phyloP scores from a whole-genome alignment of 1,140 invertebrate species.

The Rhagoletis zephyria region DNA sequence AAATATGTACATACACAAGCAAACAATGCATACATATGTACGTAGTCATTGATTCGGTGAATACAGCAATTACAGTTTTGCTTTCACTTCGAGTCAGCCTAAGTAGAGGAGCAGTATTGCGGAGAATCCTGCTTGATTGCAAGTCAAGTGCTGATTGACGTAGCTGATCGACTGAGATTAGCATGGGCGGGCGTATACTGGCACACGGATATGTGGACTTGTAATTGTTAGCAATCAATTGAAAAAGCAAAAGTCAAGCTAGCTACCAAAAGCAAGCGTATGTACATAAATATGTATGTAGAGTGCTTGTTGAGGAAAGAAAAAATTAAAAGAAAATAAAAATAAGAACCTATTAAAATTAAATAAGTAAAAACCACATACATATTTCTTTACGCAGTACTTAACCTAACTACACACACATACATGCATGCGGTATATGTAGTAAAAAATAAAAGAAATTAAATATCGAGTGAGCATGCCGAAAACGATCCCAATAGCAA shows the following conservation, averaged over 20 bases:
- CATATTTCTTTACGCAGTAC: too few relatives aligned
- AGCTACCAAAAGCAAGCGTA: too few relatives aligned
- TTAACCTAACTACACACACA: too few relatives aligned
- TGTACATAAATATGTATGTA: neutral
- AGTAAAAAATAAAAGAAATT: neutral
- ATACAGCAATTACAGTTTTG: neutral
- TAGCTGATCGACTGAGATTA: slow-evolving; percentile 16
- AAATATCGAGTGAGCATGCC: neutral
- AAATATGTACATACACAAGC: neutral
- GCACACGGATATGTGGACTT: neutral
- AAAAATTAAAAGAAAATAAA: neutral
- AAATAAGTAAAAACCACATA: neutral
- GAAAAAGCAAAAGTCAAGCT: neutral
- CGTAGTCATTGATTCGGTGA: neutral
- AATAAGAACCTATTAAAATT: neutral
- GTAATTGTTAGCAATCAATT: neutral
- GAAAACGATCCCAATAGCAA: neutral
- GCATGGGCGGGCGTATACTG: neutral
- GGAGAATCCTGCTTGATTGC: neutral
- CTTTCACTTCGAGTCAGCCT: neutral
- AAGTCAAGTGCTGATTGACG: slow-evolving; percentile 37
- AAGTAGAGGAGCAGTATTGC: too few relatives aligned
- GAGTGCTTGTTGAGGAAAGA: neutral
- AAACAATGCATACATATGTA: neutral
- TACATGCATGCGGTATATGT: too few relatives aligned